Percentiles rank a stretch among this genome's conserved stretches.
These are phyloP conservation scores for Bucco capensis DNA, from an alignment of 2,113 vertebrate species.

Conservation along the genomic window DNA sequence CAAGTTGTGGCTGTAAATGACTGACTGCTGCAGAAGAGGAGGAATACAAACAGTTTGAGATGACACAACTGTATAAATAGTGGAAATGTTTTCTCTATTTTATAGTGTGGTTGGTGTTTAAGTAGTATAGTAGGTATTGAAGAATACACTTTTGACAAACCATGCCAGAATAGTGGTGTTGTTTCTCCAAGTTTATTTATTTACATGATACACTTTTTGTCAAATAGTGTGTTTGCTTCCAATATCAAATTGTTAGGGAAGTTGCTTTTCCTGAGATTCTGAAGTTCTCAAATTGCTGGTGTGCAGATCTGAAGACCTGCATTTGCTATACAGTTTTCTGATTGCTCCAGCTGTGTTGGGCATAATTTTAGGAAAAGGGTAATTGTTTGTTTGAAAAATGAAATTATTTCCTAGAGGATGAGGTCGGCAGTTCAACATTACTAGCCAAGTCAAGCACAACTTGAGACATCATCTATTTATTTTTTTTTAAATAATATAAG, in stretches of 20 bases:
- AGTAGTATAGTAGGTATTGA: neutral
- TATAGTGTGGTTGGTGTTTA: neutral
- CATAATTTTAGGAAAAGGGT: neutral
- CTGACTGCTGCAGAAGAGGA: neutral
- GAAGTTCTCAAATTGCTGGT: neutral
- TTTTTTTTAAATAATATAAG: neutral
- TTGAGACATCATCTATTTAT: neutral
- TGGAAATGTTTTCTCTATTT: conserved; percentile 1
- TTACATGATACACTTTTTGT: neutral
- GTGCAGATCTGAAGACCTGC: neutral
- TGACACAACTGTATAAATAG: neutral
- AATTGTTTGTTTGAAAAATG: neutral
- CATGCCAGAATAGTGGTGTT: neutral
- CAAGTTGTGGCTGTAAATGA: neutral
- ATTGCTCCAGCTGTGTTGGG: neutral
- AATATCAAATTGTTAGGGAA: neutral
- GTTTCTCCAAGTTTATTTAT: neutral
- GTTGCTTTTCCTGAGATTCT: neutral
- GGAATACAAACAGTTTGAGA: conserved; percentile 17
- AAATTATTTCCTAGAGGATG: neutral
- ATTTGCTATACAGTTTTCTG: neutral
- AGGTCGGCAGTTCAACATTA: neutral
- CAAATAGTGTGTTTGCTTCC: neutral
- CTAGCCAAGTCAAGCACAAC: neutral
- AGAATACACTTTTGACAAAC: neutral